Base-by-base conservation (phyloP, 2,888 invertebrate species). In the Spicauda simplicius region DNA sequence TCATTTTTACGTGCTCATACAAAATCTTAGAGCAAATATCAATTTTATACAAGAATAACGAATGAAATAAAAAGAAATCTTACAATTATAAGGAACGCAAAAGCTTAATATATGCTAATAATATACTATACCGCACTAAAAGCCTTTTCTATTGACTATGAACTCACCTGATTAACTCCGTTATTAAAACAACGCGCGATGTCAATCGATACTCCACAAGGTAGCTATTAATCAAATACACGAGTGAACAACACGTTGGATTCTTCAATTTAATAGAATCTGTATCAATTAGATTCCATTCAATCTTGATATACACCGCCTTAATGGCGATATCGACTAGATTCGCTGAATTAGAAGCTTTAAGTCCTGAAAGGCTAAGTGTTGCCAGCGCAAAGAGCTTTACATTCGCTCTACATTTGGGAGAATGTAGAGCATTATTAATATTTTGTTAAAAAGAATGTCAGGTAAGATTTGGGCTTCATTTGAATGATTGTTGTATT, bases 291-390 rank as follows among this genome's bases (percentile, higher is more conserved):
- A 5, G 45, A n/a, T 45, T n/a, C n/a, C 12, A 45, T n/a, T n/a
- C 45, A 37, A 37, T 45, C 2, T 14, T 45, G 45, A 6, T n/a
- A 45, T 45, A n/a, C 45, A n/a, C 45, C 45, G 45, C n/a, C n/a
- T 45, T 45, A n/a, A 45, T 45, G 45, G 45, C 16, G 45, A 45
- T 45, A 45, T 45, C 16, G 45, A 45, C 45, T 45, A 45, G 45
- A 14, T 45, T 45, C 45, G 45, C n/a, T 45, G n/a, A 12, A 45
- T 45, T 41, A 41, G 3, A 45, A 45, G 45, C 45, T 14, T 6
- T n/a, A n/a, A 45, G 45, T 45, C 45, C 41, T 41, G 41, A 41
- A 41, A 41, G 41, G 41, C 14, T 8, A 1, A 14, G 41, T 41
- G 41, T 41, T 41, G 41, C 41, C 41, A 41, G 41, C 10, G 1